These are phyloP conservation scores for Scatophagus argus DNA, from an alignment of 2,113 vertebrate genomes.

Conservation along the genomic window DNA sequence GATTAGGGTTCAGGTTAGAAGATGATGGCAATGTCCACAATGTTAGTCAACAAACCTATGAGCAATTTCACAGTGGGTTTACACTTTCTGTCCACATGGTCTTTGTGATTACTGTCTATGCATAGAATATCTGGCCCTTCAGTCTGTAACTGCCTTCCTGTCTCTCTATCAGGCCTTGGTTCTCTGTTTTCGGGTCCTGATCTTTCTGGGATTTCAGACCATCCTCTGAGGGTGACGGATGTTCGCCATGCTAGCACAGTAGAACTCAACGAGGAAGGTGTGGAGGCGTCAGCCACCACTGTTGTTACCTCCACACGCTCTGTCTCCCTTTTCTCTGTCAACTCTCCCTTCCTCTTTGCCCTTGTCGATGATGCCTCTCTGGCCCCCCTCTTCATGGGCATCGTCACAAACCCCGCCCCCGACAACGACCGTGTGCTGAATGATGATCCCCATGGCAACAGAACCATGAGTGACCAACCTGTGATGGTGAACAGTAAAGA, in stretches of 20 bases:
- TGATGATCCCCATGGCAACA: slow-evolving; percentile 49
- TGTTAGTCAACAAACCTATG: no score
- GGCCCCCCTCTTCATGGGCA: slow-evolving; percentile 89
- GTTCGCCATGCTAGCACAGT: slow-evolving; percentile 89
- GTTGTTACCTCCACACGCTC: slow-evolving; percentile 82
- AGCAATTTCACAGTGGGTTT: no score
- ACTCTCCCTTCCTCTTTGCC: slow-evolving; percentile 90
- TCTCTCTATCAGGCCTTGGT: slow-evolving; percentile 83
- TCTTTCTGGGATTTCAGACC: slow-evolving; percentile 85
- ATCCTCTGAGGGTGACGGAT: slow-evolving; percentile 84
- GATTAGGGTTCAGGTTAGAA: no score
- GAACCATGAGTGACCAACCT: slow-evolving; percentile 65
- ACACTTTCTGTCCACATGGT: background rate
- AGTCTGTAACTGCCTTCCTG: background rate
- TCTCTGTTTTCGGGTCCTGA: slow-evolving; percentile 87
- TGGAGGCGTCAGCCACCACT: slow-evolving; percentile 88
- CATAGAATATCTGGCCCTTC: background rate
- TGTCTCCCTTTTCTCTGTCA: slow-evolving; percentile 83
- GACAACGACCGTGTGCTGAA: slow-evolving; percentile 47
- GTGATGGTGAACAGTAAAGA: background rate
- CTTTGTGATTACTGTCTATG: no score
- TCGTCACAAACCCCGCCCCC: slow-evolving; percentile 89
- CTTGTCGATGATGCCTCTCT: slow-evolving; percentile 85
- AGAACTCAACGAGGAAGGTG: slow-evolving; percentile 89
- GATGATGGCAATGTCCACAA: no score